Evolutionary conservation across 2,888 invertebrate species (phyloP), one percentile per base, ranked within the genome.

Genomic region (Chelonus formosanus): DNA sequence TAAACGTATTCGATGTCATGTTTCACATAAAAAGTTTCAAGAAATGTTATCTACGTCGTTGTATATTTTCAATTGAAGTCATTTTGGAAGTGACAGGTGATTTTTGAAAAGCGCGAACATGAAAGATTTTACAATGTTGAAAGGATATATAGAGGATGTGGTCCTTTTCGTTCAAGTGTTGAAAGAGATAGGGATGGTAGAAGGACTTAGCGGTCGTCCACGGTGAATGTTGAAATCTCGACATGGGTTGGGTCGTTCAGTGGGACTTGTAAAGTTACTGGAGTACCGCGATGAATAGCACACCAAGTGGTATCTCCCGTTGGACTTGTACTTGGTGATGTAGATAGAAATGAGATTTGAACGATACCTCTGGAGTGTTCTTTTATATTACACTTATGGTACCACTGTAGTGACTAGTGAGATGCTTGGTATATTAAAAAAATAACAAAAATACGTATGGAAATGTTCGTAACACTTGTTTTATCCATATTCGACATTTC

Each of bases 171-270:
- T 52, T 8, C 8, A 52, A 32, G 52, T 52, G 34, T 32, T 31
- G 34, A 32, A 32, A 34, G 31, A 34, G 31, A 52, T 52, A 52
- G 52, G 52, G 6, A 8, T 52, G 52, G 52, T 52, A 32, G 52
- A 32, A 52, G 34, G 56, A 40, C 63, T 63, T 56, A 63, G 63
- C 32, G 63, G 63, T 63, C 56, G 56, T 63, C 63, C 56, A 48
- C 43, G 40, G 40, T 56, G 48, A 56, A 63, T 56, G 56, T 63
- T 55, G 31, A 56, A 63, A 55, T 31, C 35, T 47, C 50, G 31
- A 63, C 63, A 56, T 40, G 48, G 40, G 63, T 45, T 56, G 40
- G 63, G 48, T 47, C 55, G 63, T 40, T 50, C 47, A 56, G 32
- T 55, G 10, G 36, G 40, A 55, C 56, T 56, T 47, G 48, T 56